Evolutionary conservation across 2,113 vertebrate species (phyloP), one percentile per base, ranked within the genome.

Genomic region (Tretioscincus oriximinensis): DNA sequence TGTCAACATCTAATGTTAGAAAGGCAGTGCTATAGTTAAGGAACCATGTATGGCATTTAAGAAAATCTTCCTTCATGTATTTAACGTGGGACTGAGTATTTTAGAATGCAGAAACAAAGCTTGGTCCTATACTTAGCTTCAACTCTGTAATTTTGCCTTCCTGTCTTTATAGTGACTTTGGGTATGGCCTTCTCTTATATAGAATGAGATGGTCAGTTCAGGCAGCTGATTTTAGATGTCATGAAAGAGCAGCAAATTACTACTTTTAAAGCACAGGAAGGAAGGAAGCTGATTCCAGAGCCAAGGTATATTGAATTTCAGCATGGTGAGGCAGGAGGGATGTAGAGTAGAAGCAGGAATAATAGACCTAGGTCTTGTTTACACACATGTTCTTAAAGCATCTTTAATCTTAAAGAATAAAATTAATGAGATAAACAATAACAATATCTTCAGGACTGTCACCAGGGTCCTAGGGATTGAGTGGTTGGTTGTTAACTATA

Each of bases 21-120:
- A 89, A 64, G 78, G 79, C 68, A 90, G 83, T 86, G 31, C 68
- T 88, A 78, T 2, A 88, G 76, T 84, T 90, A 86, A 87, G 67
- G 81, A 65, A 71, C 60, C 74, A 82, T 93, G 80, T 12, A 66
- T 66, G 28, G 73, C 73, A 69, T 86, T 84, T 87, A 60, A 81
- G 80, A 79, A 58, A 24, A 60, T 63, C 69, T 90, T 3, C 85
- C 85, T 87, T 86, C 82, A 45, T 75, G 18, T 83, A 73, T 16
- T 73, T 76, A 77, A 79, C 73, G 80, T 77, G 49, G 45, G 78
- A 11, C 20, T 79, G 51, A 10, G 9, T 90, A 84, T 92, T 91
- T 88, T 78, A 41, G 18, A 26, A 65, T 58, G 14, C 54, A 58
- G 18, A 58, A 58, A 58, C 54, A 65, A 49, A 41, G 58, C 64